Evolutionary conservation across 1,140 invertebrate genomes (phyloP).

Genomic region (Drosophila melanogaster): DNA sequence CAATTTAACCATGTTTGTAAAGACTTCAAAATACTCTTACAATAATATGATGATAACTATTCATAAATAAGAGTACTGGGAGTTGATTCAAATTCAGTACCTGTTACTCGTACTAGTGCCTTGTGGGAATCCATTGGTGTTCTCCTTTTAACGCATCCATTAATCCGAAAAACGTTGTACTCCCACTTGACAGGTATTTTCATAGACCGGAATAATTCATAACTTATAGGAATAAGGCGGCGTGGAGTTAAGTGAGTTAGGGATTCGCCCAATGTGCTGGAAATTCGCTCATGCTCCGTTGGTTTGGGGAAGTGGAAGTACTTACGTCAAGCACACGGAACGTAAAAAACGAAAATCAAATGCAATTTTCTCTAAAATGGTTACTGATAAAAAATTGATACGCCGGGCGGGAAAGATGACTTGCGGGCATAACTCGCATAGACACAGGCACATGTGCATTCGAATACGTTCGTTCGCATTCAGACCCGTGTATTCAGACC

Average conservation of each 20-base stretch:
- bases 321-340: conserved; percentile 14
- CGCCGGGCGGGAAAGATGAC: conserved; percentile 22
- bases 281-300: conserved; percentile 8
- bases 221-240: conserved; percentile 30
- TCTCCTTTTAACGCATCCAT: not conserved
- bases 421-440: conserved; percentile 15
- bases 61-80: not conserved
- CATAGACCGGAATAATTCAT: conserved; percentile 38
- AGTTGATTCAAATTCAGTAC: not conserved
- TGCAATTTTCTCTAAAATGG: conserved; percentile 78
- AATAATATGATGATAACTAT: not conserved
- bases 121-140: too few relatives aligned
- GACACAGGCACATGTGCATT: conserved; percentile 29
- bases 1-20: not conserved
- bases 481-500: conserved; percentile 5
- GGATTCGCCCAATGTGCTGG: not conserved
- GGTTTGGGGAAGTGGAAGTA: not conserved
- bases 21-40: not conserved
- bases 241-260: conserved; percentile 38
- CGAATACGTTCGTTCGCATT: conserved; percentile 28
- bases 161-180: not conserved
- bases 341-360: conserved; percentile 59
- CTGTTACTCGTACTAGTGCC: too few relatives aligned
- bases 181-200: conserved; percentile 7
- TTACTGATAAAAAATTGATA: conserved; percentile 82